Conservation (phyloP, 2,113 vertebrate genomes). For the Solea solea region DNA sequence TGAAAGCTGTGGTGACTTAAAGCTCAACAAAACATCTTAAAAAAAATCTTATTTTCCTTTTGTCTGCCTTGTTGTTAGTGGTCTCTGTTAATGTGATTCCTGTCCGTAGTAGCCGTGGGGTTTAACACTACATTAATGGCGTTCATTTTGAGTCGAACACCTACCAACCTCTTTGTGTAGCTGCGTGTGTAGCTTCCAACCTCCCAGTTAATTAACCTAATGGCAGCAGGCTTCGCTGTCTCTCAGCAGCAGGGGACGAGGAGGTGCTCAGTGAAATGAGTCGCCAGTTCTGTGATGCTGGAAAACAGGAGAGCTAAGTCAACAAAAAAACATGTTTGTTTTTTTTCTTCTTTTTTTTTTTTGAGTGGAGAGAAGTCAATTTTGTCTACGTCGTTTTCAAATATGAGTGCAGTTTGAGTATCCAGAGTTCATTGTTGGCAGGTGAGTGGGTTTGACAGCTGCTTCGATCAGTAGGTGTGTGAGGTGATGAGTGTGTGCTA, state of each 20-base stretch:
- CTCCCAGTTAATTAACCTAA: constrained; percentile 62
- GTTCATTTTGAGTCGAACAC: constrained; percentile 11
- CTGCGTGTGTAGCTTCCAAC: constrained; percentile 37
- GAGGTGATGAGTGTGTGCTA: background rate
- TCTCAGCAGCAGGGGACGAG: constrained; percentile 18
- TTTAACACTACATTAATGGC: constrained; percentile 30
- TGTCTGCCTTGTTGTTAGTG: background rate
- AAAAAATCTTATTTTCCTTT: background rate
- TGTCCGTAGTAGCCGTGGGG: constrained; percentile 10
- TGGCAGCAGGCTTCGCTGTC: constrained; percentile 39
- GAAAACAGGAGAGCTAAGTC: background rate
- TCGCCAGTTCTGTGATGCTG: constrained; percentile 12
- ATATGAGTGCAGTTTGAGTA: background rate
- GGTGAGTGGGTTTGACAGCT: background rate
- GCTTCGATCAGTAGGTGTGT: background rate
- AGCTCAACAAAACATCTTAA: background rate
- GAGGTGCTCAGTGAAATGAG: constrained; percentile 15
- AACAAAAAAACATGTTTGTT: constrained; percentile 3
- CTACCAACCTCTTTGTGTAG: constrained; percentile 16
- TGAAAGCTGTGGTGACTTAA: background rate
- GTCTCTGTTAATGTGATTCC: background rate
- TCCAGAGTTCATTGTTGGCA: background rate
- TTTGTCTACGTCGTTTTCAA: constrained; percentile 7
- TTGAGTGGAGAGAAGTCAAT: constrained; percentile 1
- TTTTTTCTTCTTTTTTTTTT: background rate